Evolutionary conservation across 2,113 vertebrate genomes (phyloP).

Genomic region (Psittacus erithacus): DNA sequence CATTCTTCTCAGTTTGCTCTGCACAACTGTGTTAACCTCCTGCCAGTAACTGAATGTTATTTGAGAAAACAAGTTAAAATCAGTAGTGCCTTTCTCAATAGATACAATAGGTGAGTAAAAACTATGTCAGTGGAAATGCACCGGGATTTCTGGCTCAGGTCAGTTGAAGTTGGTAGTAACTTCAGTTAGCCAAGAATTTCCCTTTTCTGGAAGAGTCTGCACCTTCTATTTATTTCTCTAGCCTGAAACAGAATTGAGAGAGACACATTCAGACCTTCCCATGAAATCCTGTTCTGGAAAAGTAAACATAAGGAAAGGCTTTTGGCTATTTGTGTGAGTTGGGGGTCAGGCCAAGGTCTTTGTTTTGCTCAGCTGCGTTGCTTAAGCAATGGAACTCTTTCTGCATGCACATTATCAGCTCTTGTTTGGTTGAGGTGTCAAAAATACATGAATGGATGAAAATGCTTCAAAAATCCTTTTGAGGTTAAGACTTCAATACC

Average conservation of each 20-base stretch:
- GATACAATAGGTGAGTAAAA: neutral
- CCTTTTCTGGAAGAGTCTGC: neutral
- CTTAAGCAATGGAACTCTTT: neutral
- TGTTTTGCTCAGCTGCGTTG: neutral
- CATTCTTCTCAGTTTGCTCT: neutral
- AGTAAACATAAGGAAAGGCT: neutral
- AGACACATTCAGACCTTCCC: neutral
- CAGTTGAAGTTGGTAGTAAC: neutral
- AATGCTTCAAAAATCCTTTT: neutral
- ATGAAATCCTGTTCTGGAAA: neutral
- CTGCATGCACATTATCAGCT: neutral
- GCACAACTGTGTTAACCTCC: too few species aligned
- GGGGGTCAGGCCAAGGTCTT: neutral
- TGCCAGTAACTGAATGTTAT: neutral
- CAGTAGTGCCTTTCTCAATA: neutral
- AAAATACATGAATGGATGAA: neutral
- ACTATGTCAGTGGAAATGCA: neutral
- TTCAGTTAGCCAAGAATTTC: neutral
- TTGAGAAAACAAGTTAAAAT: neutral
- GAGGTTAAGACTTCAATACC: neutral
- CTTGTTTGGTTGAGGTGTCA: neutral
- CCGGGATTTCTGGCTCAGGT: neutral
- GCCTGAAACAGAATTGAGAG: neutral
- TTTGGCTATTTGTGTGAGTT: neutral
- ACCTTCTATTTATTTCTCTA: neutral